phyloP scores from a whole-genome alignment of 2,797 vertebrate species.

The Hoplostethus mediterraneus region DNA sequence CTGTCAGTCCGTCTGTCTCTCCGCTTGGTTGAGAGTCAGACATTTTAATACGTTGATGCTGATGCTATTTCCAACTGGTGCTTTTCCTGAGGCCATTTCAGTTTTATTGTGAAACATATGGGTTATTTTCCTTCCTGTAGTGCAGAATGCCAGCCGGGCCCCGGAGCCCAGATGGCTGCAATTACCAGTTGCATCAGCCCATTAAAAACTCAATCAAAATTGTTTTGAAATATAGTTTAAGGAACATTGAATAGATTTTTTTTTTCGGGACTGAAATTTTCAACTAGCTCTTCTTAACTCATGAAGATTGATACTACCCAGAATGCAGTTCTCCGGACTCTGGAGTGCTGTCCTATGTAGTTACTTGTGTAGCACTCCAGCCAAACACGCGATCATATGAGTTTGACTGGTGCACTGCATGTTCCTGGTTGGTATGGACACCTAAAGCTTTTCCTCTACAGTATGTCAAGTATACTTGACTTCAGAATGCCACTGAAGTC shows the following conservation, averaged over 20 bases:
- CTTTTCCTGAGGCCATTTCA: neutral
- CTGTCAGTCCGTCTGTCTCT: neutral
- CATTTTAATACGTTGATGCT: neutral
- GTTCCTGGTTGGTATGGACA: slow-evolving; percentile 3
- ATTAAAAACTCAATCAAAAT: neutral
- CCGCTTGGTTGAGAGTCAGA: neutral
- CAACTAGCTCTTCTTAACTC: neutral
- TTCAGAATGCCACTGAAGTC: no score
- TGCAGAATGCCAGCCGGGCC: neutral
- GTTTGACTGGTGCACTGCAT: neutral
- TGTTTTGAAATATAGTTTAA: neutral
- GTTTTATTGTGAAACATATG: neutral
- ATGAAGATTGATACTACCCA: neutral
- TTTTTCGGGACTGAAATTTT: neutral
- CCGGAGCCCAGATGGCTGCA: neutral
- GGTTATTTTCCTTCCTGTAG: neutral
- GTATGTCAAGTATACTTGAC: neutral
- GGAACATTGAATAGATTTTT: neutral
- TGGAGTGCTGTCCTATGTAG: neutral
- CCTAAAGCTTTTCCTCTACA: slow-evolving; percentile 17
- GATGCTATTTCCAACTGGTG: neutral
- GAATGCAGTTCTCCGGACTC: slow-evolving; percentile 10
- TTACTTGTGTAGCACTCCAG: neutral
- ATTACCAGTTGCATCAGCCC: neutral
- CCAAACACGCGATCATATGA: neutral